Base-by-base conservation (phyloP, 1,140 invertebrate species). In the Helicoverpa zea region DNA sequence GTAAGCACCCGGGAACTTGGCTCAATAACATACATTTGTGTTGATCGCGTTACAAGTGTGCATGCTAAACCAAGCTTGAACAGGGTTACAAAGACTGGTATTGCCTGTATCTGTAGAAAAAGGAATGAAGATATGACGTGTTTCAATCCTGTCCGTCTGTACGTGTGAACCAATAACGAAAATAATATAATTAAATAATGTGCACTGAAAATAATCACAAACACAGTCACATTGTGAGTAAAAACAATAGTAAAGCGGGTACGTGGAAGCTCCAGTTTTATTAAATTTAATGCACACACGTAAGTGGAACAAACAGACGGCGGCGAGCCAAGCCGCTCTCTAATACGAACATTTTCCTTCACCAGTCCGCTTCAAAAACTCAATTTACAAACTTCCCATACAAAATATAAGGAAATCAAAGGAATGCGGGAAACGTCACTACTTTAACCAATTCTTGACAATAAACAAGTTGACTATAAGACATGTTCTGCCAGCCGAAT, bases 401-500 rank as follows among this genome's bases (percentile, higher is more conserved):
- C 64, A 79, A 47, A 56, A 58, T 59, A 70, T 58, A 79, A 79
- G 64, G 64, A 49, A 79, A 79, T 79, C 63, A 79, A 79, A 79
- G 76, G 52, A 79, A 79, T 79, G 49, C 52, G 77, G 58, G 63
- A 66, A 77, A 77, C 61, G 75, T 77, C 75, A 77, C 75, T 77
- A 81, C 81, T 86, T 85, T 83, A 87, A 87, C 84, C 83, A 84
- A 86, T 86, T 82, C 83, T 81, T 80, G 81, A 86, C 86, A 87
- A 88, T 89, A 90, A 90, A 87, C 86, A 87, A 89, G 83, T 87
- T 84, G 81, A 84, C 75, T 87, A 68, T 81, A 86, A 51, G 75
- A 77, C 83, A 86, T 88, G 81, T 85, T 86, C 83, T 81, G 83
- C 83, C 82, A 79, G 52, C 70, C 77, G 81, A 83, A 83, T 88